Percentiles rank a stretch among this genome's conserved stretches.
Conservation (phyloP, 2,113 vertebrate genomes). For the Callocephalon fimbriatum region DNA sequence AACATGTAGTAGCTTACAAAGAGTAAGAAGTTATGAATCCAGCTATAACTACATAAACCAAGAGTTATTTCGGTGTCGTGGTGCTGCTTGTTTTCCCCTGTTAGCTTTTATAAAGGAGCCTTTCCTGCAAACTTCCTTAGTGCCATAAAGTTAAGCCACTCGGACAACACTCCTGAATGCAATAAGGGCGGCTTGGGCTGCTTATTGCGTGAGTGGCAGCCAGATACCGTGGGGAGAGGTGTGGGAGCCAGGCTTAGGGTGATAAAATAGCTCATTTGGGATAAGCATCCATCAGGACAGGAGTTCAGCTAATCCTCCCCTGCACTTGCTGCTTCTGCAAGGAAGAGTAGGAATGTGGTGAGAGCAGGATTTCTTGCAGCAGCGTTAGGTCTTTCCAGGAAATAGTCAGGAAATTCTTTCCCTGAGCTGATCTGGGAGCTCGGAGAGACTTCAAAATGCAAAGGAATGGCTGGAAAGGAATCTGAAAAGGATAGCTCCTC, state of each 20-base stretch:
- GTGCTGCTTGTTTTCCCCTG: neutral
- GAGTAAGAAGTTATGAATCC: neutral
- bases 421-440: neutral
- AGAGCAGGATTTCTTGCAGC: neutral
- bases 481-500: slow-evolving; percentile 16
- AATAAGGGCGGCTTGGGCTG: neutral
- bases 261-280: neutral
- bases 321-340: neutral
- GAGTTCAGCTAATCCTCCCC: neutral
- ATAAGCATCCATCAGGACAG: neutral
- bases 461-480: slow-evolving; percentile 30
- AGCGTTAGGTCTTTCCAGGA: neutral
- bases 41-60: neutral
- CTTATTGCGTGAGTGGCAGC: neutral
- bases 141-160: neutral
- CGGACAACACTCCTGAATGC: fast-evolving
- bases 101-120: neutral
- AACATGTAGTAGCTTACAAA: neutral
- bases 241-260: neutral
- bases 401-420: neutral
- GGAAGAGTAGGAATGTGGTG: fast-evolving
- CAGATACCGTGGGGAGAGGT: fast-evolving
- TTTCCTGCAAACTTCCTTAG: neutral
- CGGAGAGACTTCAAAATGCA: neutral
- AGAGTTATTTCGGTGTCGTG: fast-evolving